Conservation (phyloP, 2,113 vertebrate genomes). For the Ellobius talpinus region DNA sequence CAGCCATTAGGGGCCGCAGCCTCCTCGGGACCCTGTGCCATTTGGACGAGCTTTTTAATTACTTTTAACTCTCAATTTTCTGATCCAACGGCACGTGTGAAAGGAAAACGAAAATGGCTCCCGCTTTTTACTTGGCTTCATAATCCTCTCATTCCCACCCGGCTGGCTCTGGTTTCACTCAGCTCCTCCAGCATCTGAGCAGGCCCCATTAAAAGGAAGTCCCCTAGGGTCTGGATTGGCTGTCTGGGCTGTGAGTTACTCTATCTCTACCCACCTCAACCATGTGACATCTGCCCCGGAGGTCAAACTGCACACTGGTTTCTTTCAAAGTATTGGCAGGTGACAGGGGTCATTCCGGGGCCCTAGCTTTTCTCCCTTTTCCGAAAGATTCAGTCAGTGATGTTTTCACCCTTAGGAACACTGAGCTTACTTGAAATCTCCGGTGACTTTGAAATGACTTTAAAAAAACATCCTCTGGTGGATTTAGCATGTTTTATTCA, state of each 20-base stretch:
- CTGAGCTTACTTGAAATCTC: neutral
- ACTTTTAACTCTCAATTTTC: slow-evolving; percentile 57
- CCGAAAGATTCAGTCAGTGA: neutral
- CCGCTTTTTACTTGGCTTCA: neutral
- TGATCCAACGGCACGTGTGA: neutral
- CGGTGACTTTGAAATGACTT: neutral
- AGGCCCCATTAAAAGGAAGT: neutral
- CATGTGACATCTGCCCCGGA: neutral
- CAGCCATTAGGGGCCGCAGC: neutral
- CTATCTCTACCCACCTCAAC: neutral
- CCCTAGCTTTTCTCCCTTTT: neutral
- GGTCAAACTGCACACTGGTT: neutral
- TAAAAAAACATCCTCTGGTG: neutral
- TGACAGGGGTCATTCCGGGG: neutral
- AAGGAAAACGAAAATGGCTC: neutral
- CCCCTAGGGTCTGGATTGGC: neutral
- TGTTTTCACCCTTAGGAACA: neutral
- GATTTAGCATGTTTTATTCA: slow-evolving; percentile 25
- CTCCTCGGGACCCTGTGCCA: neutral
- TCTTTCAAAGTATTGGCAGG: slow-evolving; percentile 3
- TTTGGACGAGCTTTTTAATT: slow-evolving; percentile 54
- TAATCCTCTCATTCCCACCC: neutral
- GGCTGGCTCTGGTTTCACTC: slow-evolving; percentile 61
- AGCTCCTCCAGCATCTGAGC: neutral
- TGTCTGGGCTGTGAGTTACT: neutral